A percentile compares a stretch with the other conserved stretches of the same genome.
Conservation (phyloP, 2,113 vertebrate genomes). For the Odontophorus gujanensis region DNA sequence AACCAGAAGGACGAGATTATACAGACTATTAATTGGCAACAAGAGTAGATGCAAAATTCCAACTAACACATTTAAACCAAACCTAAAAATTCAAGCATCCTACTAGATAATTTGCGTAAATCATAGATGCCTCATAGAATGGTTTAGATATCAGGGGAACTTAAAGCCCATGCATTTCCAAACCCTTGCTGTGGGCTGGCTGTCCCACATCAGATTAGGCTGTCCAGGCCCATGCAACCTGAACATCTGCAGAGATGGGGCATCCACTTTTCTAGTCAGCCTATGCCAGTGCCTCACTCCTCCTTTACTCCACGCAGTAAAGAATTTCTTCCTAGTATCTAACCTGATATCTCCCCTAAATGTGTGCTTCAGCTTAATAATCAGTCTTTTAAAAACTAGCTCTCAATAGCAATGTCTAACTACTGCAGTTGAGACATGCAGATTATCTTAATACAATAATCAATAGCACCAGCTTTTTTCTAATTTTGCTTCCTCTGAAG, state of each 20-base stretch:
- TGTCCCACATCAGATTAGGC: too few relatives aligned
- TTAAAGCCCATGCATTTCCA: too few relatives aligned
- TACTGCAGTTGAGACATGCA: neutral
- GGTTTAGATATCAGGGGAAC: too few relatives aligned
- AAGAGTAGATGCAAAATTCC: neutral
- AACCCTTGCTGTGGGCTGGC: too few relatives aligned
- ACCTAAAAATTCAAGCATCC: neutral
- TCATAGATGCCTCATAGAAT: too few relatives aligned
- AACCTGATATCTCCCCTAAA: neutral
- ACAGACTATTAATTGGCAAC: neutral
- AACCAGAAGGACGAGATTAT: neutral
- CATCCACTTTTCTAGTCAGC: too few relatives aligned
- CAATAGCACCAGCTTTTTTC: neutral
- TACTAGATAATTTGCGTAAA: neutral
- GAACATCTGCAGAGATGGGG: too few relatives aligned
- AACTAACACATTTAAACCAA: neutral
- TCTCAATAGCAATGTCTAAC: neutral
- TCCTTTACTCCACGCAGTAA: too few relatives aligned
- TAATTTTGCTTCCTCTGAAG: neutral
- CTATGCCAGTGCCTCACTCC: too few relatives aligned
- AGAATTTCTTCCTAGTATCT: too few relatives aligned
- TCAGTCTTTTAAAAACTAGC: neutral
- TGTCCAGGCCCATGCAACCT: too few relatives aligned
- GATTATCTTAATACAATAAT: neutral
- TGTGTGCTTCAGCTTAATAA: neutral